Evolutionary conservation across 2,888 invertebrate species (phyloP).

Genomic region (Drosophila robusta): DNA sequence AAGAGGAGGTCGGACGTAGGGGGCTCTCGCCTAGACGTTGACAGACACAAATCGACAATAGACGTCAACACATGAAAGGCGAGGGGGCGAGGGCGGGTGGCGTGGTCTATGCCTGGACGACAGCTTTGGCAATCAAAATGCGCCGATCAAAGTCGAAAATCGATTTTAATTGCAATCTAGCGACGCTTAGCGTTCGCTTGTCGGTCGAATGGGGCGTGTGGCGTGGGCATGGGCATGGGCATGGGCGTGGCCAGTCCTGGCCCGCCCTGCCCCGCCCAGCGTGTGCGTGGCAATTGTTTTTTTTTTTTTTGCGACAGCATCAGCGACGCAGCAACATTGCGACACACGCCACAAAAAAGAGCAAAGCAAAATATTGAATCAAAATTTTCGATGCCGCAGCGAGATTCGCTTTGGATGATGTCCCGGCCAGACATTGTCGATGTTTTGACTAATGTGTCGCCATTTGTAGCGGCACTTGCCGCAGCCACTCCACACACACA

Average conservation of each 20-base stretch:
- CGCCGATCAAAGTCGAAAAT: constrained; percentile 76
- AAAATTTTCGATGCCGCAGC: constrained; percentile 38
- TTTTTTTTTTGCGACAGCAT: constrained; percentile 34
- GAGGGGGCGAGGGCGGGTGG: not conserved
- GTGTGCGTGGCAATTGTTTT: constrained; percentile 46
- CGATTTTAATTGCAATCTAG: constrained; percentile 79
- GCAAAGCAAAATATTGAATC: constrained; percentile 49
- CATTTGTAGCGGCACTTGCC: constrained; percentile 42
- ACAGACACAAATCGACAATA: constrained; percentile 79
- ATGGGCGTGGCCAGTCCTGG: no score
- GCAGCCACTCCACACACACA: constrained; percentile 13
- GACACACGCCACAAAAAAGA: constrained; percentile 18
- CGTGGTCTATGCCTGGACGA: constrained; percentile 34
- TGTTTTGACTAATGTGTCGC: constrained; percentile 60
- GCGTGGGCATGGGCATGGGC: constrained; percentile 30
- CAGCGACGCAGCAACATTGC: constrained; percentile 10
- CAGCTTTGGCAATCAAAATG: constrained; percentile 75
- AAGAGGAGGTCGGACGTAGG: not conserved
- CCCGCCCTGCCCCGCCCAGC: not conserved
- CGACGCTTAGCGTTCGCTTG: constrained; percentile 53
- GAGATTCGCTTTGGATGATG: constrained; percentile 32
- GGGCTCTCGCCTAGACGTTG: constrained; percentile 63
- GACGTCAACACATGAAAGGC: constrained; percentile 65
- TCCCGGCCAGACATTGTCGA: constrained; percentile 43
- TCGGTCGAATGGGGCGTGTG: constrained; percentile 25